A percentile compares a stretch with the other conserved stretches of the same genome.
These are phyloP conservation scores for Apotomis turbidana DNA, from an alignment of 2,888 invertebrate species.

Conservation along the genomic window DNA sequence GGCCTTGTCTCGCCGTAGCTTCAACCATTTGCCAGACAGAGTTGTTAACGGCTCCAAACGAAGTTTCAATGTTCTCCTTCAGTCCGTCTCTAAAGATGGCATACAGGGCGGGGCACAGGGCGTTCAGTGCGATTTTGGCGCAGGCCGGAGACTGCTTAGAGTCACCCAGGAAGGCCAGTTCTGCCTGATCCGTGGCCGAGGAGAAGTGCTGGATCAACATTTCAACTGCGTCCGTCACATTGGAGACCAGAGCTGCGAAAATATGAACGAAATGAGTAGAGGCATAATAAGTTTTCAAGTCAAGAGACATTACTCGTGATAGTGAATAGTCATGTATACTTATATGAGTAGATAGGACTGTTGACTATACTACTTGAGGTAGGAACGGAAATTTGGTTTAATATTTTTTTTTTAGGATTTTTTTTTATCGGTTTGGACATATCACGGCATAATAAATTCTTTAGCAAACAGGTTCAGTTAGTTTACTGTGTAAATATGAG, in stretches of 20 bases:
- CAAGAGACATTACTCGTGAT: no score
- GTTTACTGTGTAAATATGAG: neutral
- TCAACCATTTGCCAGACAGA: conserved; percentile 96
- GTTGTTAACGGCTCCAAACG: conserved; percentile 93
- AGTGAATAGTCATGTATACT: no score
- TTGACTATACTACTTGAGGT: no score
- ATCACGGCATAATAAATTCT: no score
- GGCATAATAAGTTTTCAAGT: neutral
- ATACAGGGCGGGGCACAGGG: conserved; percentile 92
- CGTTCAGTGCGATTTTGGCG: conserved; percentile 89
- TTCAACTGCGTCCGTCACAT: conserved; percentile 90
- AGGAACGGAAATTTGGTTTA: no score
- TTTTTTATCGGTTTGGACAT: no score
- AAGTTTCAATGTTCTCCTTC: conserved; percentile 90
- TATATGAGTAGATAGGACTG: no score
- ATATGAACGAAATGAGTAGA: neutral
- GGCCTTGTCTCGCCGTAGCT: conserved; percentile 93
- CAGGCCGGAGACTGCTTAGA: conserved; percentile 85
- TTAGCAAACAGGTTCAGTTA: no score
- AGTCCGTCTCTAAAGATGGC: conserved; percentile 93
- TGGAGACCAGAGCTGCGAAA: conserved; percentile 86
- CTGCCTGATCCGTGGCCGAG: conserved; percentile 85
- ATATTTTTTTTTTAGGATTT: no score
- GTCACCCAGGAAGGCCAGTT: conserved; percentile 84
- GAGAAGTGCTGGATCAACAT: conserved; percentile 89